These are phyloP conservation scores for Electrophaes corylata DNA, from an alignment of 2,888 invertebrate species.

Conservation along the genomic window DNA sequence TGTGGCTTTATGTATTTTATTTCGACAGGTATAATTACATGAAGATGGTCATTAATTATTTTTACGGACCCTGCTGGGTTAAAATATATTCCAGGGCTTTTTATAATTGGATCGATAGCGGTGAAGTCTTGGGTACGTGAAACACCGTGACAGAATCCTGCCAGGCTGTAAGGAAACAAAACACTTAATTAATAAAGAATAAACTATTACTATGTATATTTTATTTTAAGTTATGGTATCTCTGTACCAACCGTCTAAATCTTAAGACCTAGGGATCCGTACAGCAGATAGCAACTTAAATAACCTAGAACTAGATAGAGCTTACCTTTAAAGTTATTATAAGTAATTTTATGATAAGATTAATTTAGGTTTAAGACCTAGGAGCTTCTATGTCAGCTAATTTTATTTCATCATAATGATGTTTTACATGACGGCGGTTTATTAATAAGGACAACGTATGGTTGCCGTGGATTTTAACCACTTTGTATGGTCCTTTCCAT, in stretches of 20 bases:
- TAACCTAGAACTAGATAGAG: too few relatives aligned
- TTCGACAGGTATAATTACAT: conserved; percentile 7
- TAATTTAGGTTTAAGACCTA: not conserved
- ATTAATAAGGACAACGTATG: conserved; percentile 14
- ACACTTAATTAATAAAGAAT: too few relatives aligned
- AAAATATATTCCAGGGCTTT: conserved; percentile 15
- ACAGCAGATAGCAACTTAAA: too few relatives aligned
- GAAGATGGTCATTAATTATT: conserved; percentile 8
- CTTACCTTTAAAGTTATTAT: too few relatives aligned
- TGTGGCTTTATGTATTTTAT: not conserved
- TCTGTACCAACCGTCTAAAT: too few relatives aligned
- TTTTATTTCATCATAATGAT: conserved; percentile 8
- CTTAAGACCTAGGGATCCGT: too few relatives aligned
- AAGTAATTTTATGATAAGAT: too few relatives aligned
- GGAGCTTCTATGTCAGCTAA: not conserved
- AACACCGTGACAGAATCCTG: too few relatives aligned
- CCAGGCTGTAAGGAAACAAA: not conserved
- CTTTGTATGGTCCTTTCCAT: conserved; percentile 32
- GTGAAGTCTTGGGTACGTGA: conserved; percentile 5
- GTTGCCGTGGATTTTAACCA: too few relatives aligned
- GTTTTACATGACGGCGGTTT: conserved; percentile 16
- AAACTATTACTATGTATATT: too few relatives aligned
- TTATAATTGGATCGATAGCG: not conserved
- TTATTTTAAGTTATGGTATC: too few relatives aligned
- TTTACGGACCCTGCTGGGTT: conserved; percentile 4